phyloP scores from a whole-genome alignment of 2,113 vertebrate species.

The Atractosteus spatula region DNA sequence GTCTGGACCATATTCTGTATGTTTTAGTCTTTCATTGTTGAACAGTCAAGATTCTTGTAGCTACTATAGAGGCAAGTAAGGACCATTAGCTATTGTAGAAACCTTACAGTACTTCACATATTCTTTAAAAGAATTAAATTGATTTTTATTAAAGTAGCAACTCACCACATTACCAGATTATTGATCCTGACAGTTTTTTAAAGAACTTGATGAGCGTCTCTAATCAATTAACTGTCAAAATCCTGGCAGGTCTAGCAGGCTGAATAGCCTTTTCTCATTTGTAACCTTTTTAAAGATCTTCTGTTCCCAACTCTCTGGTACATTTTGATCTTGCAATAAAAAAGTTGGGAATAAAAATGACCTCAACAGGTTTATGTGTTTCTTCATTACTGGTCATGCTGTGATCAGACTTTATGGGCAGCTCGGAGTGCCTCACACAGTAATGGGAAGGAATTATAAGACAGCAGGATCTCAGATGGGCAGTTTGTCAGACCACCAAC shows the following conservation, averaged over 20 bases:
- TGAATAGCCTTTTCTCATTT: neutral
- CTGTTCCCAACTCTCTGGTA: neutral
- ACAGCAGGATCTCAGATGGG: conserved; percentile 11
- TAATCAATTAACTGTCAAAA: neutral
- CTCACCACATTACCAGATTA: too few relatives aligned
- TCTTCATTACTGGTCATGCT: conserved; percentile 20
- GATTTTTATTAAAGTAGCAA: too few relatives aligned
- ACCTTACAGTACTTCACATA: too few relatives aligned
- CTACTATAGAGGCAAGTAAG: too few relatives aligned
- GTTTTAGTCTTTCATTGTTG: too few relatives aligned
- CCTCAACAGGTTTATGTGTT: neutral
- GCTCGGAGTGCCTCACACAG: conserved; percentile 15
- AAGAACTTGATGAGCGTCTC: neutral
- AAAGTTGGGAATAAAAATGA: conserved; percentile 17
- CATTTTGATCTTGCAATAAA: conserved; percentile 8
- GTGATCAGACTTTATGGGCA: conserved; percentile 7
- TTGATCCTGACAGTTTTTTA: too few relatives aligned
- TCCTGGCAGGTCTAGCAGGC: neutral
- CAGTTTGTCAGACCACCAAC: neutral
- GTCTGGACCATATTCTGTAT: too few relatives aligned
- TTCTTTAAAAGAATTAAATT: too few relatives aligned
- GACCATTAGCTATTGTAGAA: too few relatives aligned
- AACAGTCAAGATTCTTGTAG: too few relatives aligned
- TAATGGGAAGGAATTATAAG: conserved; percentile 19
- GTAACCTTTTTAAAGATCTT: neutral